Base-by-base conservation (phyloP, 1,140 invertebrate species). In the Leptopilina boulardi region DNA sequence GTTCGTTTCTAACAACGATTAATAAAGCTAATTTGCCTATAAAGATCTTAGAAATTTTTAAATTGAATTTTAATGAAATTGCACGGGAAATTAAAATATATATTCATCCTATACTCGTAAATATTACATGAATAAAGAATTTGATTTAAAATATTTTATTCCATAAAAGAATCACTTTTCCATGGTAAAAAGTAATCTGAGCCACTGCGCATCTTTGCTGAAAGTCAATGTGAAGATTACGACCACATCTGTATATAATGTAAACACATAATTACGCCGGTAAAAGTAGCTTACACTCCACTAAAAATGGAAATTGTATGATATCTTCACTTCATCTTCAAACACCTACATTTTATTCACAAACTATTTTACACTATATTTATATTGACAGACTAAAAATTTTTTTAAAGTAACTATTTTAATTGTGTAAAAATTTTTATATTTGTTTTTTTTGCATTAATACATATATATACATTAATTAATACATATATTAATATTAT, bases 341-440 rank as follows among this genome's bases (percentile, higher is more conserved):
- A n/a, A n/a, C 44, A 47, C 44, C 44, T n/a, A 18, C 47, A 51
- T 51, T 51, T 51, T 51, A 51, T 51, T 51, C 47, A 51, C 18
- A 13, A 54, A n/a, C 15, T 6, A 47, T 47, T 47, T 47, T 34
- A 34, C 30, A 34, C 2, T 34, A 34, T 34, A n/a, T n/a, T n/a
- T n/a, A n/a, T n/a, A n/a, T n/a, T n/a, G n/a, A n/a, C n/a, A n/a
- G n/a, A n/a, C n/a, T n/a, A n/a, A n/a, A n/a, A n/a, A n/a, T n/a
- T n/a, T n/a, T n/a, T n/a, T n/a, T n/a, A n/a, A n/a, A n/a, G n/a
- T n/a, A n/a, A n/a, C n/a, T n/a, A n/a, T n/a, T n/a, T n/a, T n/a
- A n/a, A n/a, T n/a, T n/a, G n/a, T n/a, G n/a, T n/a, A n/a, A n/a
- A n/a, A n/a, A n/a, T n/a, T n/a, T n/a, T n/a, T n/a, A n/a, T n/a